A percentile compares a stretch with the other conserved stretches of the same genome.
These are phyloP conservation scores for Nomia melanderi DNA, from an alignment of 1,140 invertebrate genomes.

Conservation along the genomic window DNA sequence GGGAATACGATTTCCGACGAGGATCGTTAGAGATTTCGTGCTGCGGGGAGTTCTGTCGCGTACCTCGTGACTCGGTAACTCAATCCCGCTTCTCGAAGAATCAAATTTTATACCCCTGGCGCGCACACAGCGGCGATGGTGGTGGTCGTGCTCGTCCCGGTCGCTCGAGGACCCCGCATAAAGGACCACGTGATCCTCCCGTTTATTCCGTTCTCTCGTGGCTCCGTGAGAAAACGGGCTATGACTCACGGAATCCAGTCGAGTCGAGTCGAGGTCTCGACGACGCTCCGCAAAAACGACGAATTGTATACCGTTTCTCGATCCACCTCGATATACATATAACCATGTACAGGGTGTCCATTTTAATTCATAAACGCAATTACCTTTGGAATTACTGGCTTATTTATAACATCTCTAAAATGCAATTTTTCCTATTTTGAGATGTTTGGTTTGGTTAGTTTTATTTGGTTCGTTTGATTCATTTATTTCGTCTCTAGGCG, in stretches of 20 bases:
- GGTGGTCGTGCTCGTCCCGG: conserved; percentile 13
- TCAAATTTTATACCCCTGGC: conserved; percentile 35
- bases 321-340: neutral
- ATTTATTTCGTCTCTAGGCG: too few species aligned
- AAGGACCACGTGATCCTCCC: conserved; percentile 32
- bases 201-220: conserved; percentile 26
- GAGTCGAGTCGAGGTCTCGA: neutral
- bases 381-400: too few species aligned
- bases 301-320: neutral
- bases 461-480: too few species aligned
- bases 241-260: conserved; percentile 18
- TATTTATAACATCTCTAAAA: too few species aligned
- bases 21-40: neutral
- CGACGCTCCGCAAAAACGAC: neutral
- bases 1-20: too few species aligned
- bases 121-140: neutral
- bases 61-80: conserved; percentile 1
- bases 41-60: neutral
- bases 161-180: conserved; percentile 14
- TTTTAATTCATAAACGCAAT: too few species aligned
- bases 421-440: too few species aligned
- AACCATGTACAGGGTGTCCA: too few species aligned
- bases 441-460: too few species aligned
- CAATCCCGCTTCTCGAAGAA: conserved; percentile 11
- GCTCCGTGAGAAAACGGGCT: conserved; percentile 27